These are phyloP conservation scores for Sebastes elongatus DNA, from an alignment of 2,797 vertebrate genomes.

Conservation along the genomic window DNA sequence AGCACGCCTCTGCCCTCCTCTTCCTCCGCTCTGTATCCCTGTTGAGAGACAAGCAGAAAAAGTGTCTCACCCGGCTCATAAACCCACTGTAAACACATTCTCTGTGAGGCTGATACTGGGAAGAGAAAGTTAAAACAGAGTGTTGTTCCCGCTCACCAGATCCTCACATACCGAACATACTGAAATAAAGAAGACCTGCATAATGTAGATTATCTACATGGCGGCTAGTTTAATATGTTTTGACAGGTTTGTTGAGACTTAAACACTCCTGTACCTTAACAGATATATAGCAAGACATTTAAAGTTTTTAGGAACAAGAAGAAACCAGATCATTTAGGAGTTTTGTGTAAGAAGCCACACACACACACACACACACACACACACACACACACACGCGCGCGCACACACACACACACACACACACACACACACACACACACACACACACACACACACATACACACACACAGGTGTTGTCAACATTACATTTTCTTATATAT, in stretches of 20 bases:
- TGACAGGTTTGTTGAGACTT: slow-evolving; percentile 33
- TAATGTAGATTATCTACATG: slow-evolving; percentile 28
- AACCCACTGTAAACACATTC: slow-evolving; percentile 75
- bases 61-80: slow-evolving; percentile 59
- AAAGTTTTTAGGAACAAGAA: not conserved
- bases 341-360: not conserved
- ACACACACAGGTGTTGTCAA: not conserved
- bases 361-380: not conserved
- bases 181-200: slow-evolving; percentile 42
- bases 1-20: slow-evolving; percentile 55
- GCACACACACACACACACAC: not conserved
- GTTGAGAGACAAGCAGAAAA: slow-evolving; percentile 59
- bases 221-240: not conserved
- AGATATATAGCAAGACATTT: not conserved
- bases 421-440: too few species aligned
- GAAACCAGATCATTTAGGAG: not conserved
- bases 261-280: slow-evolving; percentile 6
- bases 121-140: slow-evolving; percentile 39
- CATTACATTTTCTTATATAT: not conserved
- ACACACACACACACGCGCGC: not conserved
- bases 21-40: slow-evolving; percentile 43
- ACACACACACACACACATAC: too few species aligned
- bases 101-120: slow-evolving; percentile 35
- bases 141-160: slow-evolving; percentile 43
- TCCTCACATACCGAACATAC: slow-evolving; percentile 57